Percentiles rank a stretch among this genome's conserved stretches.
Evolutionary conservation across 2,113 vertebrate genomes (phyloP).

Genomic region (Pygoscelis antarcticus): DNA sequence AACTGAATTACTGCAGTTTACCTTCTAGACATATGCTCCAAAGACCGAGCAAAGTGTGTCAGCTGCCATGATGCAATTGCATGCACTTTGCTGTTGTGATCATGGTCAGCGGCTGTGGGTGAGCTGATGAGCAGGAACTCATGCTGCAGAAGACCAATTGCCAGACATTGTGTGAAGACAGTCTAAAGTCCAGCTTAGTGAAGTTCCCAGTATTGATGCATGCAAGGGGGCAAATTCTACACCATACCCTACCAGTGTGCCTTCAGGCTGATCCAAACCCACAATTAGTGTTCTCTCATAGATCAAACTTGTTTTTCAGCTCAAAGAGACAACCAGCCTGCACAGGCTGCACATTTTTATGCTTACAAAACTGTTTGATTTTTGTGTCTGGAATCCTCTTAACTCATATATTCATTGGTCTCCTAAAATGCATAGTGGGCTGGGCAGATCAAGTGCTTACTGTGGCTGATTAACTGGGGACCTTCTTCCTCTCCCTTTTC

Average conservation of each 20-base stretch:
- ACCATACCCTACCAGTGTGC: neutral
- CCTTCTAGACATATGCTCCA: neutral
- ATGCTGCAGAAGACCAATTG: neutral
- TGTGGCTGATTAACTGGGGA: neutral
- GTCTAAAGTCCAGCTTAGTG: neutral
- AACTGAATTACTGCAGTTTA: neutral
- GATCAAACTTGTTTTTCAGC: neutral
- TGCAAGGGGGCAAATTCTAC: neutral
- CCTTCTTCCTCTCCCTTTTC: neutral
- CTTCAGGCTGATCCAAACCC: neutral
- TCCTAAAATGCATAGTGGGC: neutral
- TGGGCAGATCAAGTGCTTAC: neutral
- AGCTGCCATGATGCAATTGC: neutral
- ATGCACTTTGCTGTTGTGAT: neutral
- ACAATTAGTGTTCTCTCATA: neutral
- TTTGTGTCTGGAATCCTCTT: neutral
- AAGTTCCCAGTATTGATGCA: neutral
- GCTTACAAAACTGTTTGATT: neutral
- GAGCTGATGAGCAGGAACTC: neutral
- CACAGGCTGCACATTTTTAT: neutral
- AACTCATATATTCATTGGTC: neutral
- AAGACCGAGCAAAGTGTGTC: neutral
- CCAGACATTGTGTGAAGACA: neutral
- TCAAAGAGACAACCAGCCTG: neutral
- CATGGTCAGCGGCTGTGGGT: neutral